phyloP scores from a whole-genome alignment of 1,140 invertebrate species.

The Globodera ellingtonae region DNA sequence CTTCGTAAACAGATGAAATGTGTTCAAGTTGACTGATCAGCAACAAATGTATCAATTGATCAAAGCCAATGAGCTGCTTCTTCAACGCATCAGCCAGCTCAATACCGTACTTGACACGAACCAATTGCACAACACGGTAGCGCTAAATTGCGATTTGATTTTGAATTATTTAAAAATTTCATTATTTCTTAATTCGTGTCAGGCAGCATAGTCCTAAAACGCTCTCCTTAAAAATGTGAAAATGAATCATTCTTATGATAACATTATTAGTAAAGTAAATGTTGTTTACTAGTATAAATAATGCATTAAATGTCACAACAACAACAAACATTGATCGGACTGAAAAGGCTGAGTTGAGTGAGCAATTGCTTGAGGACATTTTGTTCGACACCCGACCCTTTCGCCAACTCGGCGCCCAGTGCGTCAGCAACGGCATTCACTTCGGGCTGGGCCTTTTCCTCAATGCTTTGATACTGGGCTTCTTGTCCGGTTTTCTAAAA shows the following conservation, averaged over 20 bases:
- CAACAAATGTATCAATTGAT: not conserved
- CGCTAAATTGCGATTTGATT: not conserved
- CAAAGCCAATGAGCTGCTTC: not conserved
- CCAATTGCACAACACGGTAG: slow-evolving; percentile 9
- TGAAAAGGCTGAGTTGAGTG: not conserved
- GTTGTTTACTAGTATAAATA: too few species aligned
- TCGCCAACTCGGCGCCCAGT: not conserved
- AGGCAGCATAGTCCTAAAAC: too few species aligned
- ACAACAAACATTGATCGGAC: not conserved
- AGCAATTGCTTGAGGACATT: not conserved
- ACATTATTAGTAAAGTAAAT: too few species aligned
- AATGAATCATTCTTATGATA: too few species aligned
- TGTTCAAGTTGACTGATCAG: not conserved
- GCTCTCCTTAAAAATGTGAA: too few species aligned
- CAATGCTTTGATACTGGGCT: not conserved
- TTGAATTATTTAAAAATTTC: not conserved
- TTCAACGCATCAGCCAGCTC: slow-evolving; percentile 1
- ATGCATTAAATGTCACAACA: too few species aligned
- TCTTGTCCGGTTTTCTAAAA: not conserved
- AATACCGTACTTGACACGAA: slow-evolving; percentile 3
- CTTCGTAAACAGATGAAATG: not conserved
- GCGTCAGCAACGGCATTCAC: not conserved
- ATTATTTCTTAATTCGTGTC: too few species aligned
- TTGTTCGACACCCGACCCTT: not conserved
- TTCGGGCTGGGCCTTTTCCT: not conserved